Percentiles rank a stretch among this genome's conserved stretches.
Conservation (phyloP, 2,797 vertebrate genomes). For the Diplodus sargus region DNA sequence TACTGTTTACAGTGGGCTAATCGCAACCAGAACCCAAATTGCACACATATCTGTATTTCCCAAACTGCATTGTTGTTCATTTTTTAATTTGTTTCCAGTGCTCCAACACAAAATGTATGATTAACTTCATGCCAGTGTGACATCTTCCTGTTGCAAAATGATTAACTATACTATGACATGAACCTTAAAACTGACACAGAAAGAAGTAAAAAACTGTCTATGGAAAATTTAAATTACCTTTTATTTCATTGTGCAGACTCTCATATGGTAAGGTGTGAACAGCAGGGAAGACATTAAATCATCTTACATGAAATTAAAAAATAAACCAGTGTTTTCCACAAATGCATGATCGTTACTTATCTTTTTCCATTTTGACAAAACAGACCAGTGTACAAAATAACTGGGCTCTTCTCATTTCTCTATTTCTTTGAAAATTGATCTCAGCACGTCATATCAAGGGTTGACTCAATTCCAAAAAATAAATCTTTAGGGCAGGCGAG, state of each 20-base stretch:
- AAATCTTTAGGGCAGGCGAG: no score
- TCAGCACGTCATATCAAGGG: no score
- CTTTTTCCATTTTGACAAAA: conserved; percentile 21
- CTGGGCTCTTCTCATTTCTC: no score
- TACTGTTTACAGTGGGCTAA: conserved; percentile 51
- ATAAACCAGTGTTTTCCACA: conserved; percentile 42
- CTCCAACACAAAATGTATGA: conserved; percentile 24
- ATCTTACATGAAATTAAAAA: conserved; percentile 38
- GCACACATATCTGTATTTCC: conserved; percentile 41
- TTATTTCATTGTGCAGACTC: conserved; percentile 58
- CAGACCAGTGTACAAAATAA: conserved; percentile 39
- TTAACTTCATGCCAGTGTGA: conserved; percentile 2
- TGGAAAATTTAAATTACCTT: conserved; percentile 40
- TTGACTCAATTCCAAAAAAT: no score
- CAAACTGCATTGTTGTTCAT: conserved; percentile 49
- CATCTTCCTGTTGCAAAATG: conserved; percentile 16
- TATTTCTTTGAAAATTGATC: no score
- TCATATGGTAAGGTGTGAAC: conserved; percentile 30
- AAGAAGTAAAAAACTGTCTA: background rate
- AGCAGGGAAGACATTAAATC: conserved; percentile 39
- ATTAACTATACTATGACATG: conserved; percentile 2
- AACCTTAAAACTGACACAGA: conserved; percentile 13
- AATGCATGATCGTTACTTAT: conserved; percentile 16
- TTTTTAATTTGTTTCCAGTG: conserved; percentile 39
- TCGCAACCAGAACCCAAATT: conserved; percentile 47